Evolutionary conservation across 1,140 invertebrate genomes (phyloP).

Genomic region (Hyles vespertilio): DNA sequence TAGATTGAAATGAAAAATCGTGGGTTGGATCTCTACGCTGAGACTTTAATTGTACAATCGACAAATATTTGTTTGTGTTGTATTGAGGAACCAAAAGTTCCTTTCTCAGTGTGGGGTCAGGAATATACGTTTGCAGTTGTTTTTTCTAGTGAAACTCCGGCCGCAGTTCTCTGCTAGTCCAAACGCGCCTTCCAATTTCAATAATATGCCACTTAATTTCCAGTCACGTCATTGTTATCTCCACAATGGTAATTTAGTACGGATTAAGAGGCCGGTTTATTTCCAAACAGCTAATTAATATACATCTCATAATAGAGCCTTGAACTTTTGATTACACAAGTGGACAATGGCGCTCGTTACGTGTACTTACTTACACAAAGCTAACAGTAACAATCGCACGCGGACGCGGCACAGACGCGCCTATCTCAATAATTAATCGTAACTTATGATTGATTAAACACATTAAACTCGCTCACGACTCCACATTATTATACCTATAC

Average conservation of each 20-base stretch:
- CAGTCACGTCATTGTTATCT: slow-evolving; percentile 57
- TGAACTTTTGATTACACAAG: slow-evolving; percentile 67
- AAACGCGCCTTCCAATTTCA: background rate
- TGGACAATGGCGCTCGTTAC: slow-evolving; percentile 66
- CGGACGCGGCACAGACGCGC: slow-evolving; percentile 31
- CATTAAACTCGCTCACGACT: slow-evolving; percentile 68
- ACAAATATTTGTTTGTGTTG: too few relatives aligned
- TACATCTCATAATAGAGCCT: slow-evolving; percentile 62
- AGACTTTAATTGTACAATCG: too few relatives aligned
- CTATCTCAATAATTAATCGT: slow-evolving; percentile 73
- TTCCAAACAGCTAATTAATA: slow-evolving; percentile 68
- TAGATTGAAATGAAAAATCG: too few relatives aligned
- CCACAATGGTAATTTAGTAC: slow-evolving; percentile 42
- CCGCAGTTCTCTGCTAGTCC: background rate
- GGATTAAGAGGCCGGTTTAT: slow-evolving; percentile 52
- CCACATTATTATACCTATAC: slow-evolving; percentile 70
- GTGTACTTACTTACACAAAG: slow-evolving; percentile 51
- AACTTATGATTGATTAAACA: slow-evolving; percentile 72
- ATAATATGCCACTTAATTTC: slow-evolving; percentile 40
- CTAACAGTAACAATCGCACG: slow-evolving; percentile 40
- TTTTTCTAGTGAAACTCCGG: too few relatives aligned
- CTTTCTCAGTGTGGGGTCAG: too few relatives aligned
- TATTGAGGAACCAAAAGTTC: too few relatives aligned
- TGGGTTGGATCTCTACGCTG: too few relatives aligned
- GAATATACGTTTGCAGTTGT: too few relatives aligned